Evolutionary conservation across 2,888 invertebrate species (phyloP).

Genomic region (Gymnocheta viridis): DNA sequence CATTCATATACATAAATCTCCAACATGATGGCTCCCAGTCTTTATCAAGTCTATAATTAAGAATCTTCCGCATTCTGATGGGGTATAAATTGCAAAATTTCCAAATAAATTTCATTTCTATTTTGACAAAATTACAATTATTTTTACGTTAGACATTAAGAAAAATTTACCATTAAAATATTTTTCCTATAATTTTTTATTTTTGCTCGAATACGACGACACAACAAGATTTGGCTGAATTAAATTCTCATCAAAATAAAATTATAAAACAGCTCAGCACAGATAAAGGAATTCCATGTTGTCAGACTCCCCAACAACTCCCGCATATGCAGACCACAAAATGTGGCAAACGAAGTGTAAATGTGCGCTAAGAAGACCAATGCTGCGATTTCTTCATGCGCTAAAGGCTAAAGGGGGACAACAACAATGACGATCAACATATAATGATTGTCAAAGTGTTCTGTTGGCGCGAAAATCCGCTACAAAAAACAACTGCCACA

Average conservation of each 20-base stretch:
- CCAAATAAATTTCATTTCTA: conserved; percentile 39
- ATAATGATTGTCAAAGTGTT: conserved; percentile 66
- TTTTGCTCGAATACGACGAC: not conserved
- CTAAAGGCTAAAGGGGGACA: conserved; percentile 22
- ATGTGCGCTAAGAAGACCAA: conserved; percentile 61
- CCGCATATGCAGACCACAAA: conserved; percentile 61
- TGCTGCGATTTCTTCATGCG: conserved; percentile 57
- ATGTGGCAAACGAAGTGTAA: conserved; percentile 29
- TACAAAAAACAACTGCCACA: conserved; percentile 37
- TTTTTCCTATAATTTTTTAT: too few relatives aligned
- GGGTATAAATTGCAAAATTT: conserved; percentile 21
- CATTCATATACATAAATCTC: not conserved
- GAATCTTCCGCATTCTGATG: conserved; percentile 62
- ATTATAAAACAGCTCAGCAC: conserved; percentile 36
- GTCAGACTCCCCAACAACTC: conserved; percentile 67
- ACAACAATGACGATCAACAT: conserved; percentile 58
- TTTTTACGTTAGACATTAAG: conserved; percentile 65
- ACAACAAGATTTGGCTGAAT: conserved; percentile 62
- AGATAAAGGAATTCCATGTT: conserved; percentile 48
- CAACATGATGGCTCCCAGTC: not conserved
- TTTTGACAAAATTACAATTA: conserved; percentile 59
- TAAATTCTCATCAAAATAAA: conserved; percentile 67
- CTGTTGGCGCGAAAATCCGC: conserved; percentile 63
- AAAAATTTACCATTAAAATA: conserved; percentile 66
- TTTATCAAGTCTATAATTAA: conserved; percentile 32